These are phyloP conservation scores for Sycobia sp. DNA, from an alignment of 1,140 invertebrate genomes.

Conservation along the genomic window DNA sequence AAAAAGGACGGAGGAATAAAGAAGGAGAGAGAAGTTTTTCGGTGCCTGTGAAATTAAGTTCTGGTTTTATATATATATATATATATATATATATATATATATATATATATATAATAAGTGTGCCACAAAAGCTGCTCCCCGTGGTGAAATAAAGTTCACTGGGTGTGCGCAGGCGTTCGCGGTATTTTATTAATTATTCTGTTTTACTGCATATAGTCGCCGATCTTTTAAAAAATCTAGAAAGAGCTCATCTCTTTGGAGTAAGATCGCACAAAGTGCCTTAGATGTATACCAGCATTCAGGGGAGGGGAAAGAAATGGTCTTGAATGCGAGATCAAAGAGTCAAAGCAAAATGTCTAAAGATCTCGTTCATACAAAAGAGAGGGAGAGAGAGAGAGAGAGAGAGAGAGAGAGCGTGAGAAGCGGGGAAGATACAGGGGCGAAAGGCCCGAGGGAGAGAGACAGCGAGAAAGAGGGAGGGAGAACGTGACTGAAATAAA, in stretches of 20 bases:
- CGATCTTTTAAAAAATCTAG: background rate
- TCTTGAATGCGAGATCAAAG: constrained; percentile 21
- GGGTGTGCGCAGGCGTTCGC: background rate
- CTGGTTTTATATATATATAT: background rate
- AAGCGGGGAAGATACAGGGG: background rate
- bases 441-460: too few species aligned
- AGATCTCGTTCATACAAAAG: constrained; percentile 4
- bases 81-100: too few species aligned
- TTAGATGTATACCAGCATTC: background rate
- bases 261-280: constrained; percentile 12
- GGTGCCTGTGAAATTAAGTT: background rate
- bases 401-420: too few species aligned
- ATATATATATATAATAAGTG: too few species aligned
- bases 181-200: constrained; percentile 24
- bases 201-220: background rate
- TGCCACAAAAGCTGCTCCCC: background rate
- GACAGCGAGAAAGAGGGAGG: too few species aligned
- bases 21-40: background rate
- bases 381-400: too few species aligned
- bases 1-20: background rate
- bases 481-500: constrained; percentile 6
- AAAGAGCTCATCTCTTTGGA: constrained; percentile 1
- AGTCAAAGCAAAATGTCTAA: constrained; percentile 12
- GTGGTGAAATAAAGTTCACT: background rate
- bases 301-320: background rate